Percentiles rank a stretch among this genome's conserved stretches.
Evolutionary conservation across 1,140 invertebrate species (phyloP).

Genomic region (Pseudomyrmex dendroicus): DNA sequence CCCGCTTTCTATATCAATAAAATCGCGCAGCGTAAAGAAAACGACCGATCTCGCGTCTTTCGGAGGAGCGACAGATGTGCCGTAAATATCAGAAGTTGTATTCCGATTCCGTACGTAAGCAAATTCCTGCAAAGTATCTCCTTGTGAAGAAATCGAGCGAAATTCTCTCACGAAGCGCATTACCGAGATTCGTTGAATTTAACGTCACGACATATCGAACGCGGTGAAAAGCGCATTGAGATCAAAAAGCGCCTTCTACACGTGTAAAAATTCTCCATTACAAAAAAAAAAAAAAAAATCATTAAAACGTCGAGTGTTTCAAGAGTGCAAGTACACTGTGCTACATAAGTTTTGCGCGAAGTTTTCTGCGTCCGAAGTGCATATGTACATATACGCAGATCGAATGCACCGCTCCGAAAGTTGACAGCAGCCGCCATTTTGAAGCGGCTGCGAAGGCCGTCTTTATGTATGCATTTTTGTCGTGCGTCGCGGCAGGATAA

Average conservation of each 20-base stretch:
- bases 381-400: conserved; percentile 1
- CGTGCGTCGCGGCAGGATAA: conserved; percentile 35
- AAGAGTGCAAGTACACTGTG: too few species aligned
- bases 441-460: conserved; percentile 66
- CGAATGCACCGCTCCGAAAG: conserved; percentile 54
- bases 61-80: neutral
- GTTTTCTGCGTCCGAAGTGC: too few species aligned
- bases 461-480: conserved; percentile 51
- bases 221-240: too few species aligned
- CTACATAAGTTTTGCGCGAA: too few species aligned
- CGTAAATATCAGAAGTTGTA: neutral
- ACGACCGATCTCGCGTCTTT: conserved; percentile 21
- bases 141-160: neutral
- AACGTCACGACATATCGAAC: too few species aligned
- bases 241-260: too few species aligned
- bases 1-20: conserved; percentile 58
- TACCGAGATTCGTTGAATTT: neutral
- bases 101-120: neutral
- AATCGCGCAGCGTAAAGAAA: conserved; percentile 51
- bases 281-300: too few species aligned
- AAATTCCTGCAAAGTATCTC: neutral
- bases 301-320: too few species aligned
- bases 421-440: conserved; percentile 74
- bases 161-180: neutral
- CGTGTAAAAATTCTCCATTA: too few species aligned